Evolutionary conservation across 2,797 vertebrate species (phyloP).

Genomic region (Loris lydekkerianus): DNA sequence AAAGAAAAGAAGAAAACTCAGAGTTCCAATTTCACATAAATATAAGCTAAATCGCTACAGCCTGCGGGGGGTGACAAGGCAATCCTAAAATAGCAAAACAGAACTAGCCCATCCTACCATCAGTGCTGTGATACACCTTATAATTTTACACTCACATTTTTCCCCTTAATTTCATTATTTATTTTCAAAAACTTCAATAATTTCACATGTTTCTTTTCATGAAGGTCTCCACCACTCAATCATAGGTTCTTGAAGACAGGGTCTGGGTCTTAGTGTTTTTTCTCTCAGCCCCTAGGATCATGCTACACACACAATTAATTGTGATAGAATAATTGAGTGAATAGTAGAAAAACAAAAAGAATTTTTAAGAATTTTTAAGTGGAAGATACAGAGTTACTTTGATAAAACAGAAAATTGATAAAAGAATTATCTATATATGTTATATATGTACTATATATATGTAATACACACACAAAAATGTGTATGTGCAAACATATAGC

Average conservation of each 20-base stretch:
- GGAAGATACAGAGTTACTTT: not conserved
- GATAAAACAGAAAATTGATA: not conserved
- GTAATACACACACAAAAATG: not conserved
- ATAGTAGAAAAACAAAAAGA: not conserved
- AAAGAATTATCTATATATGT: not conserved
- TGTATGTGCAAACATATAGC: not conserved
- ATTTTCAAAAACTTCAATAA: slow-evolving; percentile 35
- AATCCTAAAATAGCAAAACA: not conserved
- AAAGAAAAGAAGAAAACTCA: not conserved
- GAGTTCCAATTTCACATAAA: not conserved
- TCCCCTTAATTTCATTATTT: not conserved
- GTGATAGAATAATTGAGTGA: not conserved
- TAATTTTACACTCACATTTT: not conserved
- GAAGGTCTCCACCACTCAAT: not conserved
- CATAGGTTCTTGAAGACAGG: not conserved
- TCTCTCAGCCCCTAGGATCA: not conserved
- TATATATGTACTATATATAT: not conserved
- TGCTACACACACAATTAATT: not conserved
- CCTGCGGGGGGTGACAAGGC: not conserved
- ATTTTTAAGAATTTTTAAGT: not conserved
- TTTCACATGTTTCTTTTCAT: not conserved
- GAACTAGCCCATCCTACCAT: not conserved
- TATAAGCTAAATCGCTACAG: not conserved
- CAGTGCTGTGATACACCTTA: not conserved
- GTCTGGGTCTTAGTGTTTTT: not conserved